phyloP scores from a whole-genome alignment of 2,797 vertebrate genomes.

The Pteronotus mesoamericanus region DNA sequence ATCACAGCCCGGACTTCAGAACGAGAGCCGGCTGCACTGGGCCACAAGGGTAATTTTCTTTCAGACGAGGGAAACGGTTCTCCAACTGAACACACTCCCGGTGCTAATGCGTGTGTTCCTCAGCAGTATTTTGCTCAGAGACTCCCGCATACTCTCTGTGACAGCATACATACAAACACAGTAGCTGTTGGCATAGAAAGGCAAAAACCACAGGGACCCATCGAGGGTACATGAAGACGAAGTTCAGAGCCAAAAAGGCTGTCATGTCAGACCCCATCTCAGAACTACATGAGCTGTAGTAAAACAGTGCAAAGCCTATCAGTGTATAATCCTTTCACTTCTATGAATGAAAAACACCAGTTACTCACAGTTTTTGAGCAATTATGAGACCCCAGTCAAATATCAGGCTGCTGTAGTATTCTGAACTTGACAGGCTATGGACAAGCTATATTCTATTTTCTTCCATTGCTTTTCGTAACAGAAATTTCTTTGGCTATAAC shows the following conservation, averaged over 20 bases:
- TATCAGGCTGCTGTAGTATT: neutral
- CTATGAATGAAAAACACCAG: neutral
- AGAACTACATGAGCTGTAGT: neutral
- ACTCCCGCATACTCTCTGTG: neutral
- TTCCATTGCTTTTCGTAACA: neutral
- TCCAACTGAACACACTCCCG: neutral
- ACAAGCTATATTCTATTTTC: neutral
- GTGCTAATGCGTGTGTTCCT: neutral
- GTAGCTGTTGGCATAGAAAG: neutral
- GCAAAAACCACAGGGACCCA: fast-evolving
- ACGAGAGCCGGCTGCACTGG: neutral
- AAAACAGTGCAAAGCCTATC: neutral
- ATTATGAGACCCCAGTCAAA: neutral
- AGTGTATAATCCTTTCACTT: neutral
- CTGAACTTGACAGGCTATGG: neutral
- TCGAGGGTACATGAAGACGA: neutral
- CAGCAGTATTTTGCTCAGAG: neutral
- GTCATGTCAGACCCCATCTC: neutral
- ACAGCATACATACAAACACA: neutral
- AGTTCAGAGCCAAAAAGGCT: neutral
- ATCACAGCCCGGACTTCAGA: neutral
- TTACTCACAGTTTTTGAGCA: neutral
- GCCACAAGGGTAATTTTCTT: neutral
- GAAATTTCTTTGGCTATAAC: neutral
- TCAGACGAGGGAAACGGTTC: neutral